Base-by-base conservation (phyloP, 1,140 invertebrate species). In the Myzus persicae region DNA sequence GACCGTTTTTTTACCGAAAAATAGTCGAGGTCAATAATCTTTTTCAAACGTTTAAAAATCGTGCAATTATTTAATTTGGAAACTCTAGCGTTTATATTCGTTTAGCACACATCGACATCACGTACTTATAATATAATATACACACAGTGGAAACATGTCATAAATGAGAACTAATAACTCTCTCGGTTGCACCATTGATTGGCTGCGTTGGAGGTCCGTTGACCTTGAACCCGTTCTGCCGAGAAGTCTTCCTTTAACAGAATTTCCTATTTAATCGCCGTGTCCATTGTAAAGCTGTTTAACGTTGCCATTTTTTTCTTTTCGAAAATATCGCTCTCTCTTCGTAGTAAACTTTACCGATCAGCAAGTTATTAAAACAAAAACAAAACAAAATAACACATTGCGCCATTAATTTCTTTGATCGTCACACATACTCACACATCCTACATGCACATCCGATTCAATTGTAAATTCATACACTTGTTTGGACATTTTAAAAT, bases 181-280 rank as follows among this genome's bases (percentile, higher is more conserved):
- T 93, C 81, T 51, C 81, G 91, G 46, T 93, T 36, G 81, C 46
- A 93, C 46, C 91, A 85, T 93, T 93, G 91, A 93, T 93, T 93
- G 81, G 38, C 90, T 92, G 90, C 91, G 91, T 93, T 93, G 91
- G 91, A 93, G 91, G 91, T 93, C 91, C 91, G 91, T 93, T 93
- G 91, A 93, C 91, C 91, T 93, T 93, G 91, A 93, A 93, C 91
- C 91, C 91, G 91, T 93, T 93, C 91, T 81, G 48, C 91, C 81
- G 81, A 93, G n/a, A 48, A 93, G 91, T 93, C 91, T 93, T 93
- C 91, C 91, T 92, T 51, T 84, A 85, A 81, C 46, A 93, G 44
- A 93, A 93, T 93, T 93, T 85, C 81, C 91, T 40, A 93, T 93
- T 51, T 81, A 91, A 93, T 93, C 91, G 76, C 91, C 91, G 91